A percentile compares a stretch with the other conserved stretches of the same genome.
These are phyloP conservation scores for Arnoldichthys spilopterus DNA, from an alignment of 2,797 vertebrate species.

Conservation along the genomic window DNA sequence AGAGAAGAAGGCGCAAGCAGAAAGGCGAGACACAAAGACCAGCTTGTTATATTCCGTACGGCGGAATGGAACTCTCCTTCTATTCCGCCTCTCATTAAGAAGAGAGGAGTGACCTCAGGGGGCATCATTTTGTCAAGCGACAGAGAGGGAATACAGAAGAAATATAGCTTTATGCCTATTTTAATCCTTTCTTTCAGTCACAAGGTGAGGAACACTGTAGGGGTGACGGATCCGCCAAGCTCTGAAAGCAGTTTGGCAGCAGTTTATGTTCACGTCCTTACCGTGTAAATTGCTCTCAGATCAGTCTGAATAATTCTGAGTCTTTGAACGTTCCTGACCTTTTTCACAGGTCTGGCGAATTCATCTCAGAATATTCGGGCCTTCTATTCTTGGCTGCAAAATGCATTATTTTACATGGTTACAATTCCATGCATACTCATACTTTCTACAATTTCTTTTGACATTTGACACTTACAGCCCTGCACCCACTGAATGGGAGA, in stretches of 20 bases:
- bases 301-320: conserved; percentile 39
- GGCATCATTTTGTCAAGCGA: conserved; percentile 21
- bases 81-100: conserved; percentile 16
- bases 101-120: conserved; percentile 1
- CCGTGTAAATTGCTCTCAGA: conserved; percentile 40
- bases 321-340: conserved; percentile 37
- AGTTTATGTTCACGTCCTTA: conserved; percentile 25
- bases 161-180: background rate
- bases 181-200: conserved; percentile 14
- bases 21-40: conserved; percentile 30
- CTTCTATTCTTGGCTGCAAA: conserved; percentile 21
- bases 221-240: conserved; percentile 12
- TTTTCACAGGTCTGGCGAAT: conserved; percentile 22
- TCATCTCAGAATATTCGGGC: conserved; percentile 18
- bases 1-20: conserved; percentile 11
- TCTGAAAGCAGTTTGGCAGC: conserved; percentile 30
- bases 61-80: conserved; percentile 16
- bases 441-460: conserved; percentile 8
- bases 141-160: background rate
- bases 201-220: background rate
- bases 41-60: conserved; percentile 22
- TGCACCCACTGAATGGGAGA: background rate
- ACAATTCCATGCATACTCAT: conserved; percentile 7
- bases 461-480: background rate
- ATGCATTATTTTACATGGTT: conserved; percentile 4